These are phyloP conservation scores for Lichenostomus cassidix DNA, from an alignment of 2,113 vertebrate species.

Conservation along the genomic window DNA sequence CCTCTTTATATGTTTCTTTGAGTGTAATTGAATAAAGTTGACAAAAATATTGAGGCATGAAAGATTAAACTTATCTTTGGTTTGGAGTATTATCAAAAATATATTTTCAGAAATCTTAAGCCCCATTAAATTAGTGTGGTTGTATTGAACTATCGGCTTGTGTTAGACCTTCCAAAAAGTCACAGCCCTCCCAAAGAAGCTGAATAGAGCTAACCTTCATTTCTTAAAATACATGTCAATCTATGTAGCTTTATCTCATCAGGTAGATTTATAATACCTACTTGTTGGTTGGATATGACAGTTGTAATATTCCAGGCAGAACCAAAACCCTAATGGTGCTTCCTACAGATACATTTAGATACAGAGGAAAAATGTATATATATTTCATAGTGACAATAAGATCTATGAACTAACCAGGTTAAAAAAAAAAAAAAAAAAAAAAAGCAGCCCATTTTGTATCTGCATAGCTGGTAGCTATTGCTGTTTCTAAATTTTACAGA, in stretches of 20 bases:
- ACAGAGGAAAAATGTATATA: background rate
- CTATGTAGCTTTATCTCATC: background rate
- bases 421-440: background rate
- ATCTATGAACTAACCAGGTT: background rate
- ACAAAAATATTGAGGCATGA: background rate
- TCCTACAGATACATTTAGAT: background rate
- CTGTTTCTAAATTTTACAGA: background rate
- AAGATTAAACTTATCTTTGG: background rate
- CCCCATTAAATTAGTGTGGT: background rate
- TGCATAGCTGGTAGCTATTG: background rate
- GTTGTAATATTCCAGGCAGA: background rate
- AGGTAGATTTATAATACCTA: background rate
- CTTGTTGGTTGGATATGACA: background rate
- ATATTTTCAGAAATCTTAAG: slow-evolving; percentile 10
- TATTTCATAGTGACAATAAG: background rate
- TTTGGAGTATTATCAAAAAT: slow-evolving; percentile 14
- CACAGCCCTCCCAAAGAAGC: background rate
- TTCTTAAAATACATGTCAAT: background rate
- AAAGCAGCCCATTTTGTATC: background rate
- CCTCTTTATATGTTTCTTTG: slow-evolving; percentile 28
- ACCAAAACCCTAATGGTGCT: background rate
- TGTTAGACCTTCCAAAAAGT: background rate
- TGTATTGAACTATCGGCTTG: background rate
- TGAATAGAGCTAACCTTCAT: background rate
- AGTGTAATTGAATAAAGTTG: slow-evolving; percentile 10